Percentiles rank a stretch among this genome's conserved stretches.
phyloP scores from a whole-genome alignment of 2,113 vertebrate species.

The Scalopus aquaticus region DNA sequence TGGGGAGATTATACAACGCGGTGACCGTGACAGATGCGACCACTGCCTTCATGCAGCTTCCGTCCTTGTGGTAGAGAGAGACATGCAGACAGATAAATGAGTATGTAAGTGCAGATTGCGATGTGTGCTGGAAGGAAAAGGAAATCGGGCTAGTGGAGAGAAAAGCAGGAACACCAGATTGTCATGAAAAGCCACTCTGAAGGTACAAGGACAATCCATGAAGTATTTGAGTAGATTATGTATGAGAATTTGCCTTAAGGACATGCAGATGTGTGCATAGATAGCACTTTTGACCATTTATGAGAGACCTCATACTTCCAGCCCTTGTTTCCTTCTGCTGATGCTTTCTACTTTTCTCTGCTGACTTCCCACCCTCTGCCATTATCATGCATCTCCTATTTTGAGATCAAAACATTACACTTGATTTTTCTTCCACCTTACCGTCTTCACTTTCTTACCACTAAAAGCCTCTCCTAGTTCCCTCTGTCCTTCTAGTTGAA shows the following conservation, averaged over 20 bases:
- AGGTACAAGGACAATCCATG: accelerated
- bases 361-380: background rate
- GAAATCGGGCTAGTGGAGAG: background rate
- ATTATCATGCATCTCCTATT: background rate
- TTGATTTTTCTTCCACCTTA: background rate
- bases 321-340: background rate
- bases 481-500: background rate
- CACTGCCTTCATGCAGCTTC: background rate
- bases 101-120: background rate
- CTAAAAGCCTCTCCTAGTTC: background rate
- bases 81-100: background rate
- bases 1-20: background rate
- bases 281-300: background rate
- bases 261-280: background rate
- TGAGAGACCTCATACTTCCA: background rate
- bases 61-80: background rate
- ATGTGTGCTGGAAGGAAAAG: background rate
- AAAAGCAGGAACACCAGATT: background rate
- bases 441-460: background rate
- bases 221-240: background rate
- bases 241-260: background rate
- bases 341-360: background rate
- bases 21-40: background rate
- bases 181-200: background rate
- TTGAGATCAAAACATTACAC: background rate